phyloP scores from a whole-genome alignment of 1,140 invertebrate species.

The Drosophila hydei region DNA sequence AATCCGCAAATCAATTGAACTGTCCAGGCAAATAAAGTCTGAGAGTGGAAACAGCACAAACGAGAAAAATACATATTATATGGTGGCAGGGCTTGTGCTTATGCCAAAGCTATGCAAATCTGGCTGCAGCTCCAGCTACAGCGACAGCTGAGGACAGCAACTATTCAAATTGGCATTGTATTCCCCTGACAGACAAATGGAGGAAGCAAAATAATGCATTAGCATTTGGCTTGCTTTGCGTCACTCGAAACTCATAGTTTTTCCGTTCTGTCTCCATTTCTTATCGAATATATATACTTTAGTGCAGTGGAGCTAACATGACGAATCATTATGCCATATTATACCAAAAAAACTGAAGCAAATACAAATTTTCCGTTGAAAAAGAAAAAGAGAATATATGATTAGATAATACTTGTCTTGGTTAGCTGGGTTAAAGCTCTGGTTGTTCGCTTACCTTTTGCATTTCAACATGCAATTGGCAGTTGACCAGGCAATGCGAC shows the following conservation, averaged over 20 bases:
- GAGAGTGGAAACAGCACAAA: neutral
- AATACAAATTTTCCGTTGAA: neutral
- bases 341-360: constrained; percentile 17
- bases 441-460: constrained; percentile 43
- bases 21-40: constrained; percentile 39
- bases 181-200: constrained; percentile 27
- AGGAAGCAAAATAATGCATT: constrained; percentile 34
- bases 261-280: constrained; percentile 14
- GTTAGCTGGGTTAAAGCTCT: constrained; percentile 29
- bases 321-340: constrained; percentile 75
- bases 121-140: neutral
- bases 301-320: constrained; percentile 51
- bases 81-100: constrained; percentile 1
- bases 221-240: constrained; percentile 16
- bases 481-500: constrained; percentile 54
- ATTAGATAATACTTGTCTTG: constrained; percentile 35
- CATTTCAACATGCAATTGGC: constrained; percentile 61
- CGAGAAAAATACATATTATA: constrained; percentile 12
- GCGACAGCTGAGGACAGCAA: neutral
- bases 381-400: neutral
- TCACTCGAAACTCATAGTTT: constrained; percentile 8
- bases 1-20: constrained; percentile 20
- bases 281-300: constrained; percentile 27
- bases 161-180: constrained; percentile 46
- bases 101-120: constrained; percentile 14